phyloP scores from a whole-genome alignment of 2,113 vertebrate genomes.

The Cynopterus brachyotis region DNA sequence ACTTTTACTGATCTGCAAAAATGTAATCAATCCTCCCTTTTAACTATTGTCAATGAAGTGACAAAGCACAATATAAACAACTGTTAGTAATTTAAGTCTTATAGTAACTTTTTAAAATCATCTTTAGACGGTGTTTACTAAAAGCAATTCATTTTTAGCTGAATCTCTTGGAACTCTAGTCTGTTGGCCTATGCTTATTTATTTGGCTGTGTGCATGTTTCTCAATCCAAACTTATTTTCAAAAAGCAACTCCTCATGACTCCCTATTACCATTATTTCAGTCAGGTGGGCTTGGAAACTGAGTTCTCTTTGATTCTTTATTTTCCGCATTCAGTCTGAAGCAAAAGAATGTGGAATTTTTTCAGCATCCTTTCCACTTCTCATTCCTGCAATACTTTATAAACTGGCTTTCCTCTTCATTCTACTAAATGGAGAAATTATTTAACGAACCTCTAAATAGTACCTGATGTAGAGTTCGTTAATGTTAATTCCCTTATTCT shows the following conservation, averaged over 20 bases:
- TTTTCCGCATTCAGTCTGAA: not conserved
- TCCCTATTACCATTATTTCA: not conserved
- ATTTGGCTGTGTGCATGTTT: not conserved
- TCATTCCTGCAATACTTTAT: not conserved
- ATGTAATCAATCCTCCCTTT: not conserved
- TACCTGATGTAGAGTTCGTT: not conserved
- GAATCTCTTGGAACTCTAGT: not conserved
- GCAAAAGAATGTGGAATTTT: not conserved
- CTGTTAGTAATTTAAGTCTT: not conserved
- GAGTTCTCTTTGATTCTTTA: not conserved
- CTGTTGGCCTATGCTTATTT: not conserved
- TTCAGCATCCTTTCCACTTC: not conserved
- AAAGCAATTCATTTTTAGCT: not conserved
- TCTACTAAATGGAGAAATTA: not conserved
- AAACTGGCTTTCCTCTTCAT: not conserved
- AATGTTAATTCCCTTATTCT: not conserved
- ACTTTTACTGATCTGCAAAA: slow-evolving; percentile 21
- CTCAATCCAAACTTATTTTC: not conserved
- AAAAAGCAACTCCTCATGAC: not conserved
- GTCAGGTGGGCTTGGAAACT: not conserved
- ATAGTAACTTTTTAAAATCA: not conserved
- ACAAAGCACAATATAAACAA: not conserved
- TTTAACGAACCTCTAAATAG: not conserved
- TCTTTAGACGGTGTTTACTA: not conserved
- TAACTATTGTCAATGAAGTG: not conserved